Percentiles rank a stretch among this genome's conserved stretches.
These are phyloP conservation scores for Campylomormyrus tamandua DNA, from an alignment of 2,113 vertebrate species.

Conservation along the genomic window DNA sequence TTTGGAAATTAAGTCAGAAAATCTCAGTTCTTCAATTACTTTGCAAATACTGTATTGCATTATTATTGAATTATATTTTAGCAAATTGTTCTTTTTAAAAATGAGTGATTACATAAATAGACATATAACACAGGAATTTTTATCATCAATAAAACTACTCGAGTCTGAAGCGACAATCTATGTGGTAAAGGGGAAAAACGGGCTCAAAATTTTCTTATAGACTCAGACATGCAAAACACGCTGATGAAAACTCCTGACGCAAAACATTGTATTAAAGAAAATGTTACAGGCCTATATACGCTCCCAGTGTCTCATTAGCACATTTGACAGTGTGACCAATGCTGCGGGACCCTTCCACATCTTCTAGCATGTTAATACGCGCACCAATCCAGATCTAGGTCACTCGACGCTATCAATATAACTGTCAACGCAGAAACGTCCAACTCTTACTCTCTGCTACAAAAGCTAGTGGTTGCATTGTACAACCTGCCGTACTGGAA, in stretches of 20 bases:
- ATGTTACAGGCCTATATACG: background rate
- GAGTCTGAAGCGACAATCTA: background rate
- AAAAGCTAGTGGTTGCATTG: background rate
- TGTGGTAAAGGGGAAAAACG: background rate
- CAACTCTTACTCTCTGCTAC: background rate
- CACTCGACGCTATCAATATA: slow-evolving; percentile 44
- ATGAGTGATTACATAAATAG: background rate
- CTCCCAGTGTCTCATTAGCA: slow-evolving; percentile 53
- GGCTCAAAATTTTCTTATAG: background rate
- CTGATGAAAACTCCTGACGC: slow-evolving; percentile 34
- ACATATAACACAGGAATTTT: background rate
- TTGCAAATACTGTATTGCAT: background rate
- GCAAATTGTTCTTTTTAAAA: background rate
- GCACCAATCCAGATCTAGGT: slow-evolving; percentile 35
- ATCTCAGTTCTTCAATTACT: background rate
- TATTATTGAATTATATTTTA: background rate
- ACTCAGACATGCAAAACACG: background rate
- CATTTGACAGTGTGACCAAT: slow-evolving; percentile 58
- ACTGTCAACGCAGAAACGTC: slow-evolving; percentile 22
- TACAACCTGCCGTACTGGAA: background rate
- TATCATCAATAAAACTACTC: background rate
- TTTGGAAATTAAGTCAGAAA: background rate
- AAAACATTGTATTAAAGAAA: slow-evolving; percentile 33
- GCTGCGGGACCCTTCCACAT: slow-evolving; percentile 1
- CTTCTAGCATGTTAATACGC: slow-evolving; percentile 38